Conservation (phyloP, 2,797 vertebrate genomes). For the Phoxinus dragarum region DNA sequence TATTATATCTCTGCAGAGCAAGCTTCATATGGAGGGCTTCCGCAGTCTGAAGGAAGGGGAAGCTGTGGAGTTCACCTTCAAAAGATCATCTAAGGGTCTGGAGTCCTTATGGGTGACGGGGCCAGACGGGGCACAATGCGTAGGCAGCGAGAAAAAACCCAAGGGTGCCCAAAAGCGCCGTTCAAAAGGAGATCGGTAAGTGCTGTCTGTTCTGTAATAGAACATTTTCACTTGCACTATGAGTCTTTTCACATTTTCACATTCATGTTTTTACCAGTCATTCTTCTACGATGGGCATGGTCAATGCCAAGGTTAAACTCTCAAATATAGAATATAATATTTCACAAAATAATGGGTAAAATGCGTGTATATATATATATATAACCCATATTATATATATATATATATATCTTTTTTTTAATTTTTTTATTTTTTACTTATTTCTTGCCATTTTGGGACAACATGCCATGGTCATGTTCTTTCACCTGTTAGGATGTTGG, state of each 20-base stretch:
- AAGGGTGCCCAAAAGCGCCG: conserved; percentile 88
- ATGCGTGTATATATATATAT: too few relatives aligned
- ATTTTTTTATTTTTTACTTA: too few relatives aligned
- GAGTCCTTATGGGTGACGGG: conserved; percentile 89
- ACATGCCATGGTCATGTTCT: too few relatives aligned
- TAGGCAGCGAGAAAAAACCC: conserved; percentile 87
- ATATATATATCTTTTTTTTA: too few relatives aligned
- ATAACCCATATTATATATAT: too few relatives aligned
- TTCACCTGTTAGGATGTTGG: too few relatives aligned
- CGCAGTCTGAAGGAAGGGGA: conserved; percentile 94
- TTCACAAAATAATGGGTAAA: too few relatives aligned
- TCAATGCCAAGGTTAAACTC: neutral
- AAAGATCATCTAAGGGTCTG: conserved; percentile 90
- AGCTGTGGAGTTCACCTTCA: conserved; percentile 91
- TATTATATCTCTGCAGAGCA: conserved; percentile 79
- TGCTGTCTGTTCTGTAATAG: neutral
- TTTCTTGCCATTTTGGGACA: too few relatives aligned
- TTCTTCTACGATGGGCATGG: neutral
- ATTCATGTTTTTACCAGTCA: neutral
- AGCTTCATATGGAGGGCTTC: conserved; percentile 96
- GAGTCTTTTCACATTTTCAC: neutral
- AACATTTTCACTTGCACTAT: neutral
- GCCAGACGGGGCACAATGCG: conserved; percentile 84
- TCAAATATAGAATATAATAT: neutral
- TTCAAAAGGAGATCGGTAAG: conserved; percentile 87